phyloP scores from a whole-genome alignment of 2,797 vertebrate genomes.

The Gymnoscopelus microlampas region DNA sequence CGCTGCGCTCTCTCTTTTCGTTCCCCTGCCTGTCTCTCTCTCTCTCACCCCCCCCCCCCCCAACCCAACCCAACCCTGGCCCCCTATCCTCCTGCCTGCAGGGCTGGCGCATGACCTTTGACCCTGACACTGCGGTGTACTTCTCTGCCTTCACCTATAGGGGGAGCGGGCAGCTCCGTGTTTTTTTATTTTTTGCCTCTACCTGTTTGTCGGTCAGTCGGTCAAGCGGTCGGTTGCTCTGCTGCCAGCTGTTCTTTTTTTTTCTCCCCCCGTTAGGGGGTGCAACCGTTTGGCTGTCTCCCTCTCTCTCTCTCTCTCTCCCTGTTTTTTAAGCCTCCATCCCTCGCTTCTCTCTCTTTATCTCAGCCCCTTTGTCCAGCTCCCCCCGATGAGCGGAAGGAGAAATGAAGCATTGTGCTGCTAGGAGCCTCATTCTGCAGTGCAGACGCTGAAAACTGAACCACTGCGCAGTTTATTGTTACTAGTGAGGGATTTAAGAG shows the following conservation, averaged over 20 bases:
- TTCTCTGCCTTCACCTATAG: slow-evolving; percentile 74
- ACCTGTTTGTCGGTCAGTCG: slow-evolving; percentile 61
- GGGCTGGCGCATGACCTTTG: slow-evolving; percentile 85
- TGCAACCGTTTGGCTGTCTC: slow-evolving; percentile 63
- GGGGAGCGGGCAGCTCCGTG: slow-evolving; percentile 56
- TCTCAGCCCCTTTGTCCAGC: slow-evolving; percentile 65
- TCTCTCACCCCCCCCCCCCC: slow-evolving; percentile 80
- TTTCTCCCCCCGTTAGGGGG: slow-evolving; percentile 45
- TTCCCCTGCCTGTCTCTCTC: slow-evolving; percentile 52
- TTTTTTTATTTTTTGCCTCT: slow-evolving; percentile 38
- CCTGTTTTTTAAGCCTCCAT: slow-evolving; percentile 68
- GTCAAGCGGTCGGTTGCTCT: slow-evolving; percentile 38
- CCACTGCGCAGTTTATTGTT: slow-evolving; percentile 59
- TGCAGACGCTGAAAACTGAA: slow-evolving; percentile 44
- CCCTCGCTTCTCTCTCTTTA: slow-evolving; percentile 70
- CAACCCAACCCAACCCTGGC: slow-evolving; percentile 71
- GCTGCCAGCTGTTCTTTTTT: slow-evolving; percentile 42
- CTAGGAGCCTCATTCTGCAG: slow-evolving; percentile 70
- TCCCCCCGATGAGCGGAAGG: slow-evolving; percentile 76
- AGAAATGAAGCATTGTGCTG: slow-evolving; percentile 82
- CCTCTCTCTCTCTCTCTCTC: slow-evolving; percentile 45
- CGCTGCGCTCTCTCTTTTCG: slow-evolving; percentile 78
- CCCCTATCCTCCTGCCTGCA: slow-evolving; percentile 82
- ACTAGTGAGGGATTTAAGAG: slow-evolving; percentile 57
- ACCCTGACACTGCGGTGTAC: slow-evolving; percentile 70